Evolutionary conservation across 2,113 vertebrate genomes (phyloP).

Genomic region (Lanius collurio): DNA sequence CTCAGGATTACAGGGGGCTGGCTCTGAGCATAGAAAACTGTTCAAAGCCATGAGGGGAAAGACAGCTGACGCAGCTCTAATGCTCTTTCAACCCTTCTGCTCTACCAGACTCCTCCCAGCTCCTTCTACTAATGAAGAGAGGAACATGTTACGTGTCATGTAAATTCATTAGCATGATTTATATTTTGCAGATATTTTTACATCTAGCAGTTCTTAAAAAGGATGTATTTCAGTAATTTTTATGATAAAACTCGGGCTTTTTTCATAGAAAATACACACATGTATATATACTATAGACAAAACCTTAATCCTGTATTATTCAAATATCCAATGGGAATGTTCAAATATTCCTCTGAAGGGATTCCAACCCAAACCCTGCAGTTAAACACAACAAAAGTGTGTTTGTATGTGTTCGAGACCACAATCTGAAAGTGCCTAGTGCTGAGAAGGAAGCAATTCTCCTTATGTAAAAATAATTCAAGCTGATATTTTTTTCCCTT

Average conservation of each 20-base stretch:
- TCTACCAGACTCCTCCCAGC: background rate
- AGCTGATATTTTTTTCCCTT: background rate
- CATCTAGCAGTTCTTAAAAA: background rate
- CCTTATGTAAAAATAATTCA: conserved; percentile 16
- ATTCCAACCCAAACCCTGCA: conserved; percentile 4
- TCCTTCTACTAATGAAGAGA: background rate
- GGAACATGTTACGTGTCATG: background rate
- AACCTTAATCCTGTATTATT: conserved; percentile 17
- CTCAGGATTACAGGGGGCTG: background rate
- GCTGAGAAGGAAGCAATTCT: conserved; percentile 2
- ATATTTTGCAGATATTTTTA: background rate
- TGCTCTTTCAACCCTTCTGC: background rate
- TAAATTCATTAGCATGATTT: background rate
- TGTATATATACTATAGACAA: background rate
- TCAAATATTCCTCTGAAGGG: conserved; percentile 37
- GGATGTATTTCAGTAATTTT: background rate
- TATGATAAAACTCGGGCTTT: background rate
- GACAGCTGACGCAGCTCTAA: background rate
- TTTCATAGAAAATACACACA: background rate
- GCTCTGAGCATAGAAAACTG: background rate
- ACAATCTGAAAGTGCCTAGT: background rate
- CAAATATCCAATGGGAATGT: conserved; percentile 9
- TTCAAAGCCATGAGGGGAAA: background rate
- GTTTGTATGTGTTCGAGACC: background rate
- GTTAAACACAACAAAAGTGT: conserved; percentile 2